Base-by-base conservation (phyloP, 2,113 vertebrate genomes). In the Pantherophis guttatus region DNA sequence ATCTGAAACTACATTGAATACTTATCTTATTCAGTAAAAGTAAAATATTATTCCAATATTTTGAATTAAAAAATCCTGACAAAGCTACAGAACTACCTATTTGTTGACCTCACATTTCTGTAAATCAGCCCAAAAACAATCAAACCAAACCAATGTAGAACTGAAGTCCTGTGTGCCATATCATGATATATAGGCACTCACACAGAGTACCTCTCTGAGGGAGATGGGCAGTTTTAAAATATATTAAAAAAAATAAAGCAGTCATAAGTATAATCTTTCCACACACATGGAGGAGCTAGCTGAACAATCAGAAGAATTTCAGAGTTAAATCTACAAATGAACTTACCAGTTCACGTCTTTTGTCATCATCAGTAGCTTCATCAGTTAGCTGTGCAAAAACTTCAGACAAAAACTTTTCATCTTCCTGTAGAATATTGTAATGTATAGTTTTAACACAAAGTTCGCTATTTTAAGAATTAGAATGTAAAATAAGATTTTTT, bases 341-440 rank as follows among this genome's bases (percentile, higher is more conserved):
- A 95, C 98, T 98, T 96, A 99, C 99, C 97, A 99, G 96, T 96
- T 99, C 99, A 97, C 99, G 98, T 50, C 99, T 98, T 97, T 99
- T 99, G 96, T 98, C 98, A 90, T 99, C 99, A 13, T 99, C 99
- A 8, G 99, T 99, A 94, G 98, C 98, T 97, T 99, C 99, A 95
- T 99, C 99, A 93, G 99, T 99, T 97, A 99, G 98, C 62, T 99
- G 99, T 97, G 99, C 99, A 98, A 99, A 99, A 96, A 99, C 99
- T 98, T 99, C 99, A 2, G 99, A 99, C 94, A 99, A 97, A 98
- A 99, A 99, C 94, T 99, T 99, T 96, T 99, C 99, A 26, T 99
- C 99, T 98, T 99, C 99, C 99, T 99, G 96, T 1, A 17, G 59
- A 48, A 97, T 89, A 97, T 93, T 95, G 94, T 1, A 26, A 90